A percentile compares a stretch with the other conserved stretches of the same genome.
These are phyloP conservation scores for Drosophila lini DNA, from an alignment of 1,140 invertebrate genomes.

Conservation along the genomic window DNA sequence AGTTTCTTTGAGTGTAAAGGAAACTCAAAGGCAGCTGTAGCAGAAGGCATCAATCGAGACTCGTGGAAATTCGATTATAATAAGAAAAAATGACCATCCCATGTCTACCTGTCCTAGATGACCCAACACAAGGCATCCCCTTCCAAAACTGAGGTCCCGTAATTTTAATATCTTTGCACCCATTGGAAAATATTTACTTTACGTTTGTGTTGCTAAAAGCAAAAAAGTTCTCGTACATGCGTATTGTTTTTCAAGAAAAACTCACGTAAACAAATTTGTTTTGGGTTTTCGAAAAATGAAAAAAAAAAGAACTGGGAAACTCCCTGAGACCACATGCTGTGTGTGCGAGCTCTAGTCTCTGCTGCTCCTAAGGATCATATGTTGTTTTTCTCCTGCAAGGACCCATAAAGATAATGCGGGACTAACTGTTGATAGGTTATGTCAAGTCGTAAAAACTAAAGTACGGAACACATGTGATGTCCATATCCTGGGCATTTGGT, in stretches of 20 bases:
- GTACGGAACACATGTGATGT: slow-evolving; percentile 43
- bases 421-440: slow-evolving; percentile 48
- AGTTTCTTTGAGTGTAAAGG: slow-evolving; percentile 11
- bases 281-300: slow-evolving; percentile 44
- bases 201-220: slow-evolving; percentile 48
- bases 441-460: slow-evolving; percentile 37
- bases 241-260: slow-evolving; percentile 38
- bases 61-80: slow-evolving; percentile 63
- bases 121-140: slow-evolving; percentile 1
- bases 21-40: slow-evolving; percentile 26
- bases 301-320: slow-evolving; percentile 12
- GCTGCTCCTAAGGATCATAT: slow-evolving; percentile 41
- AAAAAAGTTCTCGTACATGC: slow-evolving; percentile 30
- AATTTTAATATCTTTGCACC: slow-evolving; percentile 61
- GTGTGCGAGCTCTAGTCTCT: slow-evolving; percentile 15
- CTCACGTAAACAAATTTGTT: slow-evolving; percentile 78
- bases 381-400: slow-evolving; percentile 38
- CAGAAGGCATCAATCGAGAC: slow-evolving; percentile 52
- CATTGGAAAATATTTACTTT: slow-evolving; percentile 60
- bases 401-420: slow-evolving; percentile 20
- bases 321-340: slow-evolving; percentile 64
- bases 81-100: slow-evolving; percentile 47
- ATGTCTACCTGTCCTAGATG: slow-evolving; percentile 19
- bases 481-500: slow-evolving; percentile 4
- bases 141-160: slow-evolving; percentile 21